Evolutionary conservation across 2,797 vertebrate genomes (phyloP), one percentile per base, ranked within the genome.

Genomic region (Coracias cyanogaster): DNA sequence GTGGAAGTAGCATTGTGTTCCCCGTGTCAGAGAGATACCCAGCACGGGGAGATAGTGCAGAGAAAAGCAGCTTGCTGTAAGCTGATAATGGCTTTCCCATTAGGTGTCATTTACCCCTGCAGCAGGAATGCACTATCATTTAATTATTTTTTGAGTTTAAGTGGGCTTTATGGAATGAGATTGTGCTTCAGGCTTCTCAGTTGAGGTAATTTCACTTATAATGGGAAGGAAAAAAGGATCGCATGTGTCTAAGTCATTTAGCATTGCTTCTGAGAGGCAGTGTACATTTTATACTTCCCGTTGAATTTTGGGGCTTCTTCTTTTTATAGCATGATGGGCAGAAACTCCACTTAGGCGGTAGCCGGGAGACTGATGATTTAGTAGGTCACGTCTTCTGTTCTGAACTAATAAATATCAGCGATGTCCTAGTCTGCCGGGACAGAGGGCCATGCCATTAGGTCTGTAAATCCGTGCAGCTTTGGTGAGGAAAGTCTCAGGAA

Each of bases 71-170:
- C 89, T 93, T 90, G 43, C 55, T 90, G 2, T 77, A 80, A 87
- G 69, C 84, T 89, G 79, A 43, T 93, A 85, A 89, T 71, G 87
- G 79, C 72, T 91, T 95, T 92, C 61, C 83, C 64, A 88, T 89
- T 87, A 3, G n/a, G 71, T 93, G 54, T 89, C 72, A 67, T 69
- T 94, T 91, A 89, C 76, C 35, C 62, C 41, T 92, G 80, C 51
- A 84, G 84, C 58, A 82, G 81, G 64, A 84, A 67, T 70, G 74
- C 55, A n/a, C 74, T 90, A 48, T 94, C 81, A 93, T 94, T 94
- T 96, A 86, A 96, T 96, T 95, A 89, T 90, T 87, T 95, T 93
- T 80, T 48, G 81, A 49, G 86, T 97, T 94, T 87, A 93, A 94
- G 82, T 86, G 89, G 69, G 41, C 37, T 76, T 95, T 96, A 83